phyloP scores from a whole-genome alignment of 2,113 vertebrate species.

The Dicrurus megarhynchus region DNA sequence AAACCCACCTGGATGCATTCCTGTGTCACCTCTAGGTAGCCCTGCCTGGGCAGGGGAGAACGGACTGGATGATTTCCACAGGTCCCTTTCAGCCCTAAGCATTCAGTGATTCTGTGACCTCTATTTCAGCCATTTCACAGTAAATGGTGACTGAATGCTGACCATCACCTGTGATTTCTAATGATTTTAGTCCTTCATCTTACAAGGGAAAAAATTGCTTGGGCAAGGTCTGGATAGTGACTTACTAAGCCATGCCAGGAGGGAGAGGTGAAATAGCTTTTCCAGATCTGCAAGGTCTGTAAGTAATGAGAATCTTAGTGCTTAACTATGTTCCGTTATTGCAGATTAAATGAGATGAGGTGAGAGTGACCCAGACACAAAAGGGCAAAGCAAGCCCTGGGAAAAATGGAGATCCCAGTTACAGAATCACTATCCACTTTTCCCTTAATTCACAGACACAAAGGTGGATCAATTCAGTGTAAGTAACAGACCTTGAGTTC shows the following conservation, averaged over 20 bases:
- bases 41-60: neutral
- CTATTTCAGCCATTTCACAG: neutral
- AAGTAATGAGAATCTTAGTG: neutral
- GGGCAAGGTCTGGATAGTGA: neutral
- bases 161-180: neutral
- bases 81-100: neutral
- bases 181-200: neutral
- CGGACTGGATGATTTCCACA: neutral
- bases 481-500: neutral
- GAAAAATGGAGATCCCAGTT: neutral
- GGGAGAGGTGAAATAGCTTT: neutral
- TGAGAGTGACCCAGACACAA: neutral
- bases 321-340: neutral
- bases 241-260: neutral
- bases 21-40: neutral
- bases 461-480: neutral
- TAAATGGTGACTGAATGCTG: neutral
- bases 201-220: neutral
- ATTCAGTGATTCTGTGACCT: neutral
- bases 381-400: neutral
- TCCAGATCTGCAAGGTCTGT: neutral
- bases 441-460: neutral
- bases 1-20: fast-evolving
- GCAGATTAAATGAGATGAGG: neutral
- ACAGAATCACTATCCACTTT: neutral